Evolutionary conservation across 2,113 vertebrate genomes (phyloP).

Genomic region (Xenopus laevis): DNA sequence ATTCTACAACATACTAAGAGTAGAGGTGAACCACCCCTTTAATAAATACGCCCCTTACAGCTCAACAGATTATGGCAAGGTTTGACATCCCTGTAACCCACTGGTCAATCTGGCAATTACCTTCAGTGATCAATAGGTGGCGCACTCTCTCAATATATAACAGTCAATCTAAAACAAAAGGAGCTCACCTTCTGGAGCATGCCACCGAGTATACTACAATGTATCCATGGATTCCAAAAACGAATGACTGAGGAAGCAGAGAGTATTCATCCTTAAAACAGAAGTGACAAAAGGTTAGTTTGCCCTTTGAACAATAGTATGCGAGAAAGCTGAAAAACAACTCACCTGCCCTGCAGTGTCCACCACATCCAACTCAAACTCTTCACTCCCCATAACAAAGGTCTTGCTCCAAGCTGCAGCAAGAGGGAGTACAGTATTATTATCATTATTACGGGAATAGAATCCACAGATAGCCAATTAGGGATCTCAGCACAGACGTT

Average conservation of each 20-base stretch:
- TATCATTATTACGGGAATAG: constrained; percentile 1
- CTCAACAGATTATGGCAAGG: too few species aligned
- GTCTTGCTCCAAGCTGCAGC: constrained; percentile 74
- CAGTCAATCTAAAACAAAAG: background rate
- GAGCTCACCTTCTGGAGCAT: constrained; percentile 73
- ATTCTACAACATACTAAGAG: too few species aligned
- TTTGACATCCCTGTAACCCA: too few species aligned
- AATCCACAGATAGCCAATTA: background rate
- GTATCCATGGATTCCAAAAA: constrained; percentile 78
- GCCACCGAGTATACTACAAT: constrained; percentile 80
- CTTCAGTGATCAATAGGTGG: background rate
- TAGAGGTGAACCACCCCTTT: too few species aligned
- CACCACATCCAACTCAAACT: constrained; percentile 82
- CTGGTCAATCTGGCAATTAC: background rate
- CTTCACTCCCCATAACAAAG: constrained; percentile 73
- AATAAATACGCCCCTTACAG: too few species aligned
- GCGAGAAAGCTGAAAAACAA: background rate
- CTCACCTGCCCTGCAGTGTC: constrained; percentile 80
- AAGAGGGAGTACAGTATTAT: constrained; percentile 6
- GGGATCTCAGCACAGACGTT: background rate
- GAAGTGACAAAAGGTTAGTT: background rate
- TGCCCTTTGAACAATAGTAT: background rate
- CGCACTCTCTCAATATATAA: background rate
- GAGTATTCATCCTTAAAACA: constrained; percentile 76
- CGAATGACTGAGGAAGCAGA: constrained; percentile 79